A percentile compares a stretch with the other conserved stretches of the same genome.
Evolutionary conservation across 2,888 invertebrate genomes (phyloP).

Genomic region (Anticlea derivata): DNA sequence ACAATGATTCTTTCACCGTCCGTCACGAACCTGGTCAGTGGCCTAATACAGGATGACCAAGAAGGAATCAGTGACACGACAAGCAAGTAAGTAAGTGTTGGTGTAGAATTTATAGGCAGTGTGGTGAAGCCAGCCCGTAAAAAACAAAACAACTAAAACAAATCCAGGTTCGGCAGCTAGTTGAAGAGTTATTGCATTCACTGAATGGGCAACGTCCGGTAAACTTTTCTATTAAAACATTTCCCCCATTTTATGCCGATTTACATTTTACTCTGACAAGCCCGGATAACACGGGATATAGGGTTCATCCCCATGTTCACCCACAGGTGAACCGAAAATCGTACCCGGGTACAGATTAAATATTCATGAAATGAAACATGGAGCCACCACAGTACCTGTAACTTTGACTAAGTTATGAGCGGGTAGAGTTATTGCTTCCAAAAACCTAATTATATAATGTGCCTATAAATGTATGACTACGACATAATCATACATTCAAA

Average conservation of each 20-base stretch:
- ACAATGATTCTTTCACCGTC: too few relatives aligned
- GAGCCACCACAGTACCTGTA: constrained; percentile 22
- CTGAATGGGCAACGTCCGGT: not conserved
- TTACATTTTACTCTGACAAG: constrained; percentile 12
- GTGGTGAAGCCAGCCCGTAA: too few relatives aligned
- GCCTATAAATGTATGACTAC: too few relatives aligned
- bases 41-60: too few relatives aligned
- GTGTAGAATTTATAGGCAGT: too few relatives aligned
- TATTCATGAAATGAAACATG: constrained; percentile 63
- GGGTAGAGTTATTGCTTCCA: not conserved
- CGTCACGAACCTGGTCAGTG: too few relatives aligned
- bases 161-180: too few relatives aligned
- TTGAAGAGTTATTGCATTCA: not conserved
- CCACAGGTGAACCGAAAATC: constrained; percentile 50
- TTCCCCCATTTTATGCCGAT: constrained; percentile 7
- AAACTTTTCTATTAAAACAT: constrained; percentile 11
- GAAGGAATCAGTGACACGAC: too few relatives aligned
- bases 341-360: constrained; percentile 54
- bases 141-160: too few relatives aligned
- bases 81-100: too few relatives aligned
- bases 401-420: constrained; percentile 10
- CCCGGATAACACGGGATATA: constrained; percentile 16
- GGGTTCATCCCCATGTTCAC: constrained; percentile 31
- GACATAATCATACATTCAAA: too few relatives aligned
- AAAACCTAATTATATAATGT: too few relatives aligned